Conservation (phyloP, 2,113 vertebrate genomes). For the Neomonachus schauinslandi region DNA sequence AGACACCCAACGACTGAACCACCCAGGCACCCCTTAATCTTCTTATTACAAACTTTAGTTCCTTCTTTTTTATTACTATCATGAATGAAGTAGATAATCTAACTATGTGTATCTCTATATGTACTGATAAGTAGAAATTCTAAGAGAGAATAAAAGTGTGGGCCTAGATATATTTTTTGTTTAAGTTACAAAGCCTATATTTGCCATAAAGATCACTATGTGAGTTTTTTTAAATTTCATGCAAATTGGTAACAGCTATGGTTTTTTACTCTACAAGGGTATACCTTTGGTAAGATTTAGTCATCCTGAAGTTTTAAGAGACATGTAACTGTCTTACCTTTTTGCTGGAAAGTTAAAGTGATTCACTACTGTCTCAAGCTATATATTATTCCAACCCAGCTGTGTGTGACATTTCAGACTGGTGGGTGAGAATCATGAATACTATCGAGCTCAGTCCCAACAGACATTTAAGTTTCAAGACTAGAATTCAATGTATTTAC, state of each 20-base stretch:
- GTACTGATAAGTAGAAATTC: conserved; percentile 5
- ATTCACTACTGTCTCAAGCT: conserved; percentile 41
- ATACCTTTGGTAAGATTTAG: conserved; percentile 33
- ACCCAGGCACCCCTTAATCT: too few species aligned
- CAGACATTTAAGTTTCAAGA: conserved; percentile 43
- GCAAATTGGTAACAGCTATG: not conserved
- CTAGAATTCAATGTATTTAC: not conserved
- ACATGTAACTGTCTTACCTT: conserved; percentile 40
- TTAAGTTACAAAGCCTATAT: conserved; percentile 37
- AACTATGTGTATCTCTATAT: not conserved
- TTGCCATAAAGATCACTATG: conserved; percentile 5
- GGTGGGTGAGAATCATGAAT: conserved; percentile 35
- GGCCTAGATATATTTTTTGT: not conserved
- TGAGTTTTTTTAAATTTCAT: not conserved
- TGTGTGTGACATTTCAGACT: conserved; percentile 44
- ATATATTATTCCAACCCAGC: conserved; percentile 50
- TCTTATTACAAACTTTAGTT: not conserved
- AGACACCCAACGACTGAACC: too few species aligned
- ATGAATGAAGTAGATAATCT: conserved; percentile 39
- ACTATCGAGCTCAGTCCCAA: not conserved
- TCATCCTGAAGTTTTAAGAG: conserved; percentile 59
- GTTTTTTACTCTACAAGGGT: not conserved
- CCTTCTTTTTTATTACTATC: not conserved
- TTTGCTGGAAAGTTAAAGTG: conserved; percentile 43
- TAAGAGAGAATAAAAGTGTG: not conserved